A percentile compares a stretch with the other conserved stretches of the same genome.
phyloP scores from a whole-genome alignment of 2,113 vertebrate species.

The Rallus limicola region DNA sequence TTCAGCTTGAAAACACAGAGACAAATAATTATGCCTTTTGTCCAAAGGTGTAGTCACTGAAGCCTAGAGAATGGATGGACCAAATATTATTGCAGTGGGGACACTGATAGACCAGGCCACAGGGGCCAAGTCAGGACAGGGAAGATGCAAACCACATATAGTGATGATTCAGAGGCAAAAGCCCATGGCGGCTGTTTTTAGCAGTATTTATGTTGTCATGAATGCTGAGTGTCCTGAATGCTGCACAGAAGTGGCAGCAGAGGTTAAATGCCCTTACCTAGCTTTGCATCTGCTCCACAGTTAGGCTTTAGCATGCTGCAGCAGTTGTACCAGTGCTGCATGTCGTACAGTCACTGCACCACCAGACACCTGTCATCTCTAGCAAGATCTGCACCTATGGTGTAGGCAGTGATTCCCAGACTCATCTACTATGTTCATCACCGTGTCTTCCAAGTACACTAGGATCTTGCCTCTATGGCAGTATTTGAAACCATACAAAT shows the following conservation, averaged over 20 bases:
- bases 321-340: not conserved
- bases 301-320: not conserved
- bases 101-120: not conserved
- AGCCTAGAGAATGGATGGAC: not conserved
- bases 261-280: not conserved
- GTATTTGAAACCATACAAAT: not conserved
- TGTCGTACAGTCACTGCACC: not conserved
- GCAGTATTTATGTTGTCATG: not conserved
- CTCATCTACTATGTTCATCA: not conserved
- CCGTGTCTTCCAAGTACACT: not conserved
- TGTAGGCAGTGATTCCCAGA: not conserved
- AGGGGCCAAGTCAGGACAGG: not conserved
- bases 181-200: rapidly evolving
- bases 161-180: not conserved
- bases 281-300: not conserved
- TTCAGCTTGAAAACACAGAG: not conserved
- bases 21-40: not conserved
- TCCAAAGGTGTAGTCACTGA: not conserved
- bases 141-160: rapidly evolving
- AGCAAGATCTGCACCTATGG: not conserved
- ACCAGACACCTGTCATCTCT: not conserved
- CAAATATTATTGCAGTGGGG: not conserved
- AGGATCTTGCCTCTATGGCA: not conserved
- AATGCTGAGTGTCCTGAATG: not conserved
- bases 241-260: not conserved